Evolutionary conservation across 2,888 invertebrate genomes (phyloP), one percentile per base, ranked within the genome.

Genomic region (Micoletzkya japonica): DNA sequence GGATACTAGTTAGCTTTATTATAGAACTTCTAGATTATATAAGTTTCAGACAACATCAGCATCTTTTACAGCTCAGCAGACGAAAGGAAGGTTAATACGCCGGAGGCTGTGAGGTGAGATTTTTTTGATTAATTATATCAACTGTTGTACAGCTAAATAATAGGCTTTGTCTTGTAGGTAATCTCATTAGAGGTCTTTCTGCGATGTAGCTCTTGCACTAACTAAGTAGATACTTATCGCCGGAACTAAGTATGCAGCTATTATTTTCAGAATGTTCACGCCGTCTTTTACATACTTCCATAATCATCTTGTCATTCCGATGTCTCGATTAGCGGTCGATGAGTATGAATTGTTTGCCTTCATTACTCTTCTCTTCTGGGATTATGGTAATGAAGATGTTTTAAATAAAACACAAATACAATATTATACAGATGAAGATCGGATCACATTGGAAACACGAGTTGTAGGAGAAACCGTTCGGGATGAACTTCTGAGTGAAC

Each of bases 271-370:
- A n/a, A 54, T 66, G 30, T 66, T 54, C 54, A 54, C 64, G 0
- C 30, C 64, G 0, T 66, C 64, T 26, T 66, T 44, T 32, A 37
- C 28, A 0, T 66, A 37, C 64, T 66, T 66, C 54, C 52, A 3
- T 0, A 54, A 66, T 24, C 64, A 66, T 37, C 54, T 66, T 1
- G 30, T 54, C 1, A 28, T 24, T 17, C 54, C 64, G 20, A 52
- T 66, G 54, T 14, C 52, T 24, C 37, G 64, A 36, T 44, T 66
- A 37, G 64, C 37, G 0, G 24, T 66, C 3, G 64, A 66, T 24
- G 64, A 66, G 37, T 66, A 66, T 37, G 64, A 66, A 30, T 37
- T 66, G 36, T 66, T 54, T 54, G 64, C 54, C 1, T 54, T 66
- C 28, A 32, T 44, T 2, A 32, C 64, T 1, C 49, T 66, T 1